phyloP scores from a whole-genome alignment of 1,140 invertebrate species.

The Yoshiicerus persimilis region DNA sequence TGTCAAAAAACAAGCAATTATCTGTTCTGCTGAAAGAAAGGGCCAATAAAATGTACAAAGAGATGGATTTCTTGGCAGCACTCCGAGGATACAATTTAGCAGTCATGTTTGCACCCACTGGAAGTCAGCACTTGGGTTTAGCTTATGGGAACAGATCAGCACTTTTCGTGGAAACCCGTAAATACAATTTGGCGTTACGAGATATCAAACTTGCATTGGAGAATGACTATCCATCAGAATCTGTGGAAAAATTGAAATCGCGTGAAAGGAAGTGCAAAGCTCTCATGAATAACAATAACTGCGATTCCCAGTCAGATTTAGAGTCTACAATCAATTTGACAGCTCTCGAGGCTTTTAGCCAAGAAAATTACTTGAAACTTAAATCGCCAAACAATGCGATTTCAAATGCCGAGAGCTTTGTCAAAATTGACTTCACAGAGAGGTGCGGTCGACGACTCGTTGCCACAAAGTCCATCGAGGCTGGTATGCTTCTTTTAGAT shows the following conservation, averaged over 20 bases:
- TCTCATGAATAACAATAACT: neutral
- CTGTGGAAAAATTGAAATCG: neutral
- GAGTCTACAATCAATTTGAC: neutral
- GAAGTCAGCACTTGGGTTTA: neutral
- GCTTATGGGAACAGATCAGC: conserved; percentile 31
- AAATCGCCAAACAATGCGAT: neutral
- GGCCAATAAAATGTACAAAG: neutral
- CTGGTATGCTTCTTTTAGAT: neutral
- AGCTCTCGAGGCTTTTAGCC: conserved; percentile 17
- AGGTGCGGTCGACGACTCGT: conserved; percentile 11
- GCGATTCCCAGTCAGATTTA: neutral
- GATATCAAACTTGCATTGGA: conserved; percentile 28
- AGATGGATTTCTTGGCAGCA: conserved; percentile 2
- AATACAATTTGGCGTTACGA: conserved; percentile 3
- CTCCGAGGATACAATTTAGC: conserved; percentile 33
- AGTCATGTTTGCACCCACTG: neutral
- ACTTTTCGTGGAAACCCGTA: neutral
- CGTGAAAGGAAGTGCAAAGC: neutral
- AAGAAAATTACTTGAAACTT: neutral
- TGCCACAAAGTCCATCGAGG: conserved; percentile 30
- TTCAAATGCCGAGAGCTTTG: conserved; percentile 26
- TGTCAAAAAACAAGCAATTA: neutral
- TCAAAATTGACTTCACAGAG: conserved; percentile 8
- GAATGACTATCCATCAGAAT: neutral
- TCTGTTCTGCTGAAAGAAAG: neutral